A percentile compares a stretch with the other conserved stretches of the same genome.
Conservation (phyloP, 2,797 vertebrate genomes). For the Podarcis siculus region DNA sequence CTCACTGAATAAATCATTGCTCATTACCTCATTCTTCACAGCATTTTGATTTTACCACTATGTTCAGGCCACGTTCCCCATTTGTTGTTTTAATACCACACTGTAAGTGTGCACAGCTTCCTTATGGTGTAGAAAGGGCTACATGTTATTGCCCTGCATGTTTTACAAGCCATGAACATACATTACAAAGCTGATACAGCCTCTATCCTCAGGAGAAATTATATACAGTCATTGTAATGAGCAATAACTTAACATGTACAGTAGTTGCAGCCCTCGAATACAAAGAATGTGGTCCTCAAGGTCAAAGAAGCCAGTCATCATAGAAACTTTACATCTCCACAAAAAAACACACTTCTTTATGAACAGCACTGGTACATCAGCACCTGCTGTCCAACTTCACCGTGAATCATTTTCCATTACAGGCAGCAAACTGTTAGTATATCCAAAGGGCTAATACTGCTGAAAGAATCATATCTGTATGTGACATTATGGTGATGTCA, state of each 20-base stretch:
- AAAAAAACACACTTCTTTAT: fast-evolving
- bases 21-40: background rate
- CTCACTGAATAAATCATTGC: background rate
- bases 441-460: background rate
- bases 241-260: background rate
- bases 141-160: too few relatives aligned
- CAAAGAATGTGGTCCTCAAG: background rate
- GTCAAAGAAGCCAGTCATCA: background rate
- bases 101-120: background rate
- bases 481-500: background rate
- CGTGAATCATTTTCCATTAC: conserved; percentile 10
- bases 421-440: background rate
- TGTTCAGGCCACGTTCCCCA: background rate
- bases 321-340: background rate
- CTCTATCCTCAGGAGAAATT: background rate
- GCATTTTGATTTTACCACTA: background rate
- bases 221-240: background rate
- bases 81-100: background rate
- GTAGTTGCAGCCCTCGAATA: background rate
- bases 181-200: too few relatives aligned
- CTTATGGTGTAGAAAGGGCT: background rate
- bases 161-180: background rate
- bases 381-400: background rate
- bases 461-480: background rate
- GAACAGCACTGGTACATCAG: background rate